A percentile compares a stretch with the other conserved stretches of the same genome.
Conservation (phyloP, 1,140 invertebrate genomes). For the Drosophila grimshawi region DNA sequence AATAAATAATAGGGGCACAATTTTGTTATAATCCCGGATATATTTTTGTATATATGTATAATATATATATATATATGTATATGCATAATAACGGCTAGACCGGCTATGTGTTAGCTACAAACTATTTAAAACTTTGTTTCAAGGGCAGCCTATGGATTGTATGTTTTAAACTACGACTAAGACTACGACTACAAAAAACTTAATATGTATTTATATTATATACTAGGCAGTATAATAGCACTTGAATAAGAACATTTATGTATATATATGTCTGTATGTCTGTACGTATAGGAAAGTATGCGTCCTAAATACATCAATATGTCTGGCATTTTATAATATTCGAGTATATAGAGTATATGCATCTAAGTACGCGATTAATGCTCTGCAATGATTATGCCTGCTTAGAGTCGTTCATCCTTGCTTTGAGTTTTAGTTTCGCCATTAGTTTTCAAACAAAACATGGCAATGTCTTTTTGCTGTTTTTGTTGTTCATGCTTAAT, state of each 20-base stretch:
- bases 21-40: conserved; percentile 4
- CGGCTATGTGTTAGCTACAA: conserved; percentile 32
- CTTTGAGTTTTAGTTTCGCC: conserved; percentile 7
- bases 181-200: conserved; percentile 40
- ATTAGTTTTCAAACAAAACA: conserved; percentile 56
- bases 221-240: conserved; percentile 31
- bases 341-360: background rate
- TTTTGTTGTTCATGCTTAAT: conserved; percentile 15
- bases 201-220: background rate
- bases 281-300: conserved; percentile 22
- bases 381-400: conserved; percentile 17
- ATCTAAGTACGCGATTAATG: conserved; percentile 25
- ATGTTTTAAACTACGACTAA: conserved; percentile 52
- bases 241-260: conserved; percentile 13
- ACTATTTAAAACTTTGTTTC: conserved; percentile 70
- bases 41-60: background rate
- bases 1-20: conserved; percentile 13
- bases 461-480: conserved; percentile 16
- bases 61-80: conserved; percentile 7
- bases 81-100: conserved; percentile 20
- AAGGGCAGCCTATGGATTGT: conserved; percentile 63
- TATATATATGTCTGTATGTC: conserved; percentile 23
- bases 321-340: conserved; percentile 2
- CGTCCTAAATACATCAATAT: conserved; percentile 60
- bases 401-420: conserved; percentile 11